Percentiles rank a stretch among this genome's conserved stretches.
Conservation (phyloP, 1,140 invertebrate species). For the Anthonomus grandis region DNA sequence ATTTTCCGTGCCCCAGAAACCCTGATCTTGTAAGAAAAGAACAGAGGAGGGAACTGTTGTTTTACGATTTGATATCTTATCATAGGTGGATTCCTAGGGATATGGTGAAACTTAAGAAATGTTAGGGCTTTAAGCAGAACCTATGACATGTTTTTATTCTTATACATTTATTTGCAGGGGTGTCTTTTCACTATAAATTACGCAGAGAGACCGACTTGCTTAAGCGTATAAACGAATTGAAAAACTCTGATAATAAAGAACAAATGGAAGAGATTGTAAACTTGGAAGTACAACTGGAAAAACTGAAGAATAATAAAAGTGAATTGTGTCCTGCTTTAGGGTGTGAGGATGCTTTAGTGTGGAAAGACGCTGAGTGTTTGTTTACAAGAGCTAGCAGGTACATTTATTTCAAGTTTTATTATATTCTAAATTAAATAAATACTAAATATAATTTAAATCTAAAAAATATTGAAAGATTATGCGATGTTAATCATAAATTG, state of each 20-base stretch:
- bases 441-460: not conserved
- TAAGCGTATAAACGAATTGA: not conserved
- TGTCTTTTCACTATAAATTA: conserved; percentile 21
- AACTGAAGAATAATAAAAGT: conserved; percentile 16
- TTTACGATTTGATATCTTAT: conserved; percentile 29
- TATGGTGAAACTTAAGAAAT: conserved; percentile 18
- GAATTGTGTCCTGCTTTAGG: conserved; percentile 17
- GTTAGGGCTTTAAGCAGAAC: not conserved
- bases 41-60: conserved; percentile 31
- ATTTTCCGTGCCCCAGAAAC: conserved; percentile 39
- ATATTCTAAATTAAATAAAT: too few relatives aligned
- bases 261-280: not conserved
- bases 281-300: conserved; percentile 12
- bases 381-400: conserved; percentile 29
- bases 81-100: conserved; percentile 31
- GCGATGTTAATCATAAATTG: too few relatives aligned
- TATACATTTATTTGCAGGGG: conserved; percentile 4
- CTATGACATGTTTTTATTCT: not conserved
- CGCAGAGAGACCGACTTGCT: not conserved
- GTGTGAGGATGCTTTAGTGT: conserved; percentile 32
- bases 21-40: conserved; percentile 34
- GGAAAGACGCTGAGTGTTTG: conserved; percentile 31
- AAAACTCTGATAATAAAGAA: not conserved
- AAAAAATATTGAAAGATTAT: too few relatives aligned
- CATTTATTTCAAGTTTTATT: conserved; percentile 36